Evolutionary conservation across 2,113 vertebrate genomes (phyloP), one percentile per base, ranked within the genome.

Genomic region (Amia ocellicauda): DNA sequence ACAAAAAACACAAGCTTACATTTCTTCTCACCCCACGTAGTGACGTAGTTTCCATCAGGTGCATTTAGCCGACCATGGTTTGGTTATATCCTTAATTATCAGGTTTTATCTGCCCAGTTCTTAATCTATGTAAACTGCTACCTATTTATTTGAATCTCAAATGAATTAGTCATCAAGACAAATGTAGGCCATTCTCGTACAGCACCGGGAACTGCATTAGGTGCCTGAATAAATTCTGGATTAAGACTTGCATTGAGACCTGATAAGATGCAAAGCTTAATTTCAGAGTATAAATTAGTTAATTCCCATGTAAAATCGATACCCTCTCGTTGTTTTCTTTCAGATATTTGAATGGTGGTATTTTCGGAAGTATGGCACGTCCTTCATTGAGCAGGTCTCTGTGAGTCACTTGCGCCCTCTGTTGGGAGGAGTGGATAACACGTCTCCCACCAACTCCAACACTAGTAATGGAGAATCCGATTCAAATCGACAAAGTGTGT

Each of bases 301-400:
- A n/a, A n/a, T n/a, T n/a, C n/a, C n/a, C n/a, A n/a, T n/a, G n/a
- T 36, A 36, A 36, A 36, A 11, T 7, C 31, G 31, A 11, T 36
- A 36, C 31, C 5, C 31, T 36, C 11, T 36, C 11, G 31, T 5
- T 36, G 31, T 11, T 36, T 36, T 36, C 31, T 73, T 82, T 60
- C 78, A 98, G 96, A 98, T 98, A 86, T 98, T 98, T 83, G 96
- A 98, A 81, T 98, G 96, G 96, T 98, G 95, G 96, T 98, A 98
- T 79, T 98, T 98, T 86, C 94, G 96, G 71, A 98, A 98, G 76
- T 98, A 98, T 69, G 96, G 95, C 41, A 98, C 95, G 0, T 98
- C 96, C 20, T 98, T 98, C 88, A 98, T 98, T 73, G 96, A 98
- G 84, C 96, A 98, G 88, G 96, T 98, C 77, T 98, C 96, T 62